phyloP scores from a whole-genome alignment of 2,113 vertebrate species.

The Casuarius casuarius region DNA sequence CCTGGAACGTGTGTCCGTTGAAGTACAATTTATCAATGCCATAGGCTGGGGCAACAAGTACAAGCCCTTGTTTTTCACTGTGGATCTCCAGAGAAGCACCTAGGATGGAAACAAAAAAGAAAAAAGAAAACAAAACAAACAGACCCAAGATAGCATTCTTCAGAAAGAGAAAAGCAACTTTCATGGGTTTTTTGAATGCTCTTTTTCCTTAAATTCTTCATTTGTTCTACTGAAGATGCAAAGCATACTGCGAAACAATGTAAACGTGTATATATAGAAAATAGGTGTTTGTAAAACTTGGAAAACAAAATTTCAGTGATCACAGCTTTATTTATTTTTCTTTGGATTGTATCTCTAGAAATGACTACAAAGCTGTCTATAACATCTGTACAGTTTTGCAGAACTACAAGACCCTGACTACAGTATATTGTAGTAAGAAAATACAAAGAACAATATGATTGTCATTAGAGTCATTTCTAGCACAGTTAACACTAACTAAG shows the following conservation, averaged over 20 bases:
- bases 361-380: not conserved
- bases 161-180: not conserved
- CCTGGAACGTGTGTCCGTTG: conserved; percentile 35
- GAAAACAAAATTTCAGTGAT: not conserved
- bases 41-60: not conserved
- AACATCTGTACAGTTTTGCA: not conserved
- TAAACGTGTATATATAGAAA: not conserved
- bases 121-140: not conserved
- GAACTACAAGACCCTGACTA: not conserved
- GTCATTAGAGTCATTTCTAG: not conserved
- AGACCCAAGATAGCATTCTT: not conserved
- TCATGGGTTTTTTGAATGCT: not conserved
- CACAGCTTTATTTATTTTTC: not conserved
- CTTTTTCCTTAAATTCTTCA: not conserved
- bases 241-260: not conserved
- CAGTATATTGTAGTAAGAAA: not conserved
- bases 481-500: not conserved
- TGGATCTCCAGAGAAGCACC: not conserved
- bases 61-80: conserved; percentile 36
- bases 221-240: not conserved
- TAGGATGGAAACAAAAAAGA: not conserved
- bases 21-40: conserved; percentile 50
- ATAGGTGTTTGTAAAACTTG: not conserved
- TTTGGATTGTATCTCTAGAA: not conserved
- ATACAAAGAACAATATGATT: not conserved